A percentile compares a stretch with the other conserved stretches of the same genome.
Conservation (phyloP, 2,113 vertebrate species). For the Cathartes aura region DNA sequence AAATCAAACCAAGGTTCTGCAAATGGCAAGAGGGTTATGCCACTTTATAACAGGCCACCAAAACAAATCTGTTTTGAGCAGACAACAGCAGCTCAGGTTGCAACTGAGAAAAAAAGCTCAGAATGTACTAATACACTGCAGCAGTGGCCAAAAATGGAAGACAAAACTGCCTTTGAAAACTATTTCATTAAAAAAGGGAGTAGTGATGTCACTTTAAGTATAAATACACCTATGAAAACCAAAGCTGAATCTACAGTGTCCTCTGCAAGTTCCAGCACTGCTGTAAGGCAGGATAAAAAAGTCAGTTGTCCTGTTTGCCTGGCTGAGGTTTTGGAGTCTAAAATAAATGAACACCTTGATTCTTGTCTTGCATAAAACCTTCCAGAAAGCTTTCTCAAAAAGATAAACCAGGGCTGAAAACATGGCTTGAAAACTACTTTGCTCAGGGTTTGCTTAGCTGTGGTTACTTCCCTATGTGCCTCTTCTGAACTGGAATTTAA, state of each 20-base stretch:
- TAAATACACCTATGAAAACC: background rate
- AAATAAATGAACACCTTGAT: slow-evolving; percentile 92
- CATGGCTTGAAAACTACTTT: background rate
- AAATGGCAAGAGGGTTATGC: background rate
- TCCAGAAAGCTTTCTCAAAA: background rate
- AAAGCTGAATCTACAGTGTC: background rate
- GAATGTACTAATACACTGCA: background rate
- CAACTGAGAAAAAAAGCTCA: background rate
- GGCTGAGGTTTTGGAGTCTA: slow-evolving; percentile 75
- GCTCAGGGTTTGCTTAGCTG: background rate
- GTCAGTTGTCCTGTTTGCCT: slow-evolving; percentile 90
- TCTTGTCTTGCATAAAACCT: slow-evolving; percentile 77
- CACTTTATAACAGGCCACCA: background rate
- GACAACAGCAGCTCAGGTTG: background rate
- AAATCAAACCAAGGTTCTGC: background rate
- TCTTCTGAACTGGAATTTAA: background rate
- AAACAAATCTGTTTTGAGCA: background rate
- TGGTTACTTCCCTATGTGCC: background rate
- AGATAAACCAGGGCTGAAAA: background rate
- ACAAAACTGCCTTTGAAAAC: slow-evolving; percentile 48
- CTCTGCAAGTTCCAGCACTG: background rate
- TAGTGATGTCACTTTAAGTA: background rate
- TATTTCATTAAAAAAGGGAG: slow-evolving; percentile 55
- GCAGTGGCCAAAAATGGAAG: slow-evolving; percentile 60
- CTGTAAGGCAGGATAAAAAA: background rate